Percentiles rank a stretch among this genome's conserved stretches.
These are phyloP conservation scores for Antheraea mylitta DNA, from an alignment of 1,140 invertebrate species.

Conservation along the genomic window DNA sequence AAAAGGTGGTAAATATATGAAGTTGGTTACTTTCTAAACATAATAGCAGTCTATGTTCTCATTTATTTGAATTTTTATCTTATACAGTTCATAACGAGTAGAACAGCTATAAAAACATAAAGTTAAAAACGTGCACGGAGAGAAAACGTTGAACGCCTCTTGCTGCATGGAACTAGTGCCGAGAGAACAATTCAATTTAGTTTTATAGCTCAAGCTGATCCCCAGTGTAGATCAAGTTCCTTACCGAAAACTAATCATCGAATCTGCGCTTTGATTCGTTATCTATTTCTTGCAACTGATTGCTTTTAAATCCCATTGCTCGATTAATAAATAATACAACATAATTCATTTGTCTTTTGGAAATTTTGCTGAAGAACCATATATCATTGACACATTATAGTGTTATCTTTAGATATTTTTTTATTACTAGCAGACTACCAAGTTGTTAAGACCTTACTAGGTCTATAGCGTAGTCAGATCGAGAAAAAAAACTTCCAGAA, in stretches of 20 bases:
- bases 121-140: conserved; percentile 43
- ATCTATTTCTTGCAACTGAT: conserved; percentile 37
- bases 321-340: neutral
- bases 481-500: too few species aligned
- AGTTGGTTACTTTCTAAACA: neutral
- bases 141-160: conserved; percentile 37
- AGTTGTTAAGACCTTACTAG: too few species aligned
- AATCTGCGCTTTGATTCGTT: conserved; percentile 46
- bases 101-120: conserved; percentile 38
- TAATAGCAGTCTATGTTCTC: neutral
- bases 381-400: neutral
- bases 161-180: conserved; percentile 45
- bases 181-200: conserved; percentile 72
- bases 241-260: conserved; percentile 59
- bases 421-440: too few species aligned
- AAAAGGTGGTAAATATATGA: neutral
- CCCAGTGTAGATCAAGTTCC: conserved; percentile 50
- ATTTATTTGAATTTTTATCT: conserved; percentile 12
- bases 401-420: too few species aligned
- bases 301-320: conserved; percentile 32
- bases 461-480: too few species aligned
- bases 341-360: neutral
- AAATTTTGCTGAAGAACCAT: neutral
- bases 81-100: conserved; percentile 25
- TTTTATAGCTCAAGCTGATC: conserved; percentile 64